Evolutionary conservation across 2,113 vertebrate genomes (phyloP).

Genomic region (Phoxinus phoxinus): DNA sequence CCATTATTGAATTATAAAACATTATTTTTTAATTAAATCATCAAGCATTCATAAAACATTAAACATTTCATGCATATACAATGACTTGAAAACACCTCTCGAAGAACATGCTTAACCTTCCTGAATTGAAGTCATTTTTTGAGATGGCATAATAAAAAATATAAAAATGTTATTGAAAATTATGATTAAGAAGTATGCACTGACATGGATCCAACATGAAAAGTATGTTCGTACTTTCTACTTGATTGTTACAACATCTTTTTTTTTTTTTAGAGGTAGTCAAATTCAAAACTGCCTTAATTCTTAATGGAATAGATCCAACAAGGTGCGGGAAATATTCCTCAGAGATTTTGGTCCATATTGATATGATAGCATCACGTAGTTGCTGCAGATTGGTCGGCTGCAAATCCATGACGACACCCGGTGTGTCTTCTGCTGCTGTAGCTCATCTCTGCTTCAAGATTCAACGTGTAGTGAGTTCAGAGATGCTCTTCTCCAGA

Average conservation of each 20-base stretch:
- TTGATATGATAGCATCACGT: too few relatives aligned
- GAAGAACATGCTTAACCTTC: neutral
- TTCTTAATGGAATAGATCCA: too few relatives aligned
- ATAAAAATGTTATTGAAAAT: neutral
- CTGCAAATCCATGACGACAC: too few relatives aligned
- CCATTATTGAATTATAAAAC: neutral
- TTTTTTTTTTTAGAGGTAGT: too few relatives aligned
- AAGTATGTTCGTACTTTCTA: neutral
- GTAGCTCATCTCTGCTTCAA: too few relatives aligned
- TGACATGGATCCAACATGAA: neutral
- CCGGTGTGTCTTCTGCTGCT: too few relatives aligned
- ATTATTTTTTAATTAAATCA: neutral
- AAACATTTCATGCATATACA: constrained; percentile 2
- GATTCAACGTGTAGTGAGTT: too few relatives aligned
- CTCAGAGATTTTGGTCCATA: too few relatives aligned
- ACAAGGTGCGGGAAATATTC: too few relatives aligned
- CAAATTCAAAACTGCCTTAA: too few relatives aligned
- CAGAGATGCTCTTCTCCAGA: too few relatives aligned
- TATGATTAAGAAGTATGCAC: neutral
- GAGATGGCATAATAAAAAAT: neutral
- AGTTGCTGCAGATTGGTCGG: too few relatives aligned
- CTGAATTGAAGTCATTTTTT: constrained; percentile 1
- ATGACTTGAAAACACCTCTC: constrained; percentile 4
- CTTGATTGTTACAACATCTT: neutral
- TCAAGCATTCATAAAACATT: neutral